Base-by-base conservation (phyloP, 35 echinoderm and acorn worm genomes). In the Apostichopus japonicus region DNA sequence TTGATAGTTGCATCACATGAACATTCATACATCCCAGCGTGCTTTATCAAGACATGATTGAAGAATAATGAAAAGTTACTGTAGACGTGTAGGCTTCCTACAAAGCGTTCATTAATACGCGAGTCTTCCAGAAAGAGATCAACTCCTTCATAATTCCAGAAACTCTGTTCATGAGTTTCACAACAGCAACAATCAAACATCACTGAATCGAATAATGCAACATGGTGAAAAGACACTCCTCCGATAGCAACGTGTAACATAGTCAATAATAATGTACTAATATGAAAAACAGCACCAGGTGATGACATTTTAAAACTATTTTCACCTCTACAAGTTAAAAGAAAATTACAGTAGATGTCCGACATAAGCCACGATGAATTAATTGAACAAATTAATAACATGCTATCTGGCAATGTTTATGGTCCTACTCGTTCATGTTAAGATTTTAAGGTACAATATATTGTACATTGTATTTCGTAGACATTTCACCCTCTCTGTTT, bases 101-200 rank as follows among this genome's bases (percentile, higher is more conserved):
- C 71, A 75, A 75, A 75, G 15, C 71, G 16, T 21, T 75, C 71
- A 19, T 75, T 75, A 19, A 5, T 75, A 7, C 71, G 16, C 14
- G 7, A 7, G 17, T 75, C 71, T 7, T 75, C 1, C 17, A 14
- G 71, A 23, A 75, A 75, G 16, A 75, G 71, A 21, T 19, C 71
- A 23, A 75, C 71, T 75, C 71, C 71, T 75, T 75, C 71, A 21
- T 75, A 75, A 7, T 75, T 75, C 71, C 71, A 75, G n/a, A 75
- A 19, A n/a, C 22, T 19, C 22, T 75, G 14, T 19, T 75, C 17
- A 61, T 61, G 57, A 21, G 1, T 21, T 7, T 75, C 71, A n/a
- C 71, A 75, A 21, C 22, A 7, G 17, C 71, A 75, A 75, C 14
- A 19, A 7, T 75, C 17, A 75, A 75, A 75, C 71, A 23, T 75